Evolutionary conservation across 2,797 vertebrate genomes (phyloP), one percentile per base, ranked within the genome.

Genomic region (Poecilia wingei): DNA sequence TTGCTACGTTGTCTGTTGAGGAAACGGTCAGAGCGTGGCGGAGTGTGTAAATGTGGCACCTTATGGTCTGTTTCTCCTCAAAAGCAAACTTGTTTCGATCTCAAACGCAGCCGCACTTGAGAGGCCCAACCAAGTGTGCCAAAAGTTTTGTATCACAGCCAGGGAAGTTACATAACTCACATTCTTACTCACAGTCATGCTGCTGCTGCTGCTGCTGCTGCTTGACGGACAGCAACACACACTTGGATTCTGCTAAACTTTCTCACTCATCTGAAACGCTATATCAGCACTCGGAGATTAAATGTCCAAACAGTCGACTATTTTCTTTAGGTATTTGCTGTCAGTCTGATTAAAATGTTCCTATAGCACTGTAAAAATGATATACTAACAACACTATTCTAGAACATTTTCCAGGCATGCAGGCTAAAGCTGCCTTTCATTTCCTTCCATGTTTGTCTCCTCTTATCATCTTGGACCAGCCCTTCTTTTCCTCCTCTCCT

Each of bases 201-300:
- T 77, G 86, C 3, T 73, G 81, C 75, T 49, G n/a, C n/a, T n/a
- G 47, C 4, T 6, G 46, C 49, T 72, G 82, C 77, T 73, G 22
- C 76, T 81, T 94, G 92, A 92, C 46, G 71, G 91, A 92, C 91
- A 88, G 90, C 82, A 86, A 87, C 90, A 92, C 51, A 28, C 79
- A 79, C 71, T 6, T 16, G 41, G 70, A 77, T 71, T 39, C 73
- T 76, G 74, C 41, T 79, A 71, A 85, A 79, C 76, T 83, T 80
- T 87, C 82, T 87, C 85, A 76, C 77, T 74, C 82, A 70, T 70
- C 81, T 90, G 89, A 74, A 86, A 87, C 76, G 75, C 85, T 80
- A 90, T 79, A 82, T 82, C 83, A 79, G 72, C 70, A 75, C 73
- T 82, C 61, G 55, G 45, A 85, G 78, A 81, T 84, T 55, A 72